These are phyloP conservation scores for Alosa alosa DNA, from an alignment of 2,113 vertebrate species.

Conservation along the genomic window DNA sequence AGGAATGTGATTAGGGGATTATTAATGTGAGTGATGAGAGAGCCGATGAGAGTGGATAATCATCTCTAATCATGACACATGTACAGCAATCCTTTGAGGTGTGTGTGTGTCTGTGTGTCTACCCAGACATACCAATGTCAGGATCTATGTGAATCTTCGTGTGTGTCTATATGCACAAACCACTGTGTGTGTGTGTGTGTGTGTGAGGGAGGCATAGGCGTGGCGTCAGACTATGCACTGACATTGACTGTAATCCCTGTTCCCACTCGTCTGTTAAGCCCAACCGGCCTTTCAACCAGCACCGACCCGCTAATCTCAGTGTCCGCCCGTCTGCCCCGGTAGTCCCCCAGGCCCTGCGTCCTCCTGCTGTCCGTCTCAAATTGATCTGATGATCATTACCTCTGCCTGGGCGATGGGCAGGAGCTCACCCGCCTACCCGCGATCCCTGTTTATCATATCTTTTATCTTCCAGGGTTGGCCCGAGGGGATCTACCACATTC, in stretches of 20 bases:
- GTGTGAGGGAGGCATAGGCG: background rate
- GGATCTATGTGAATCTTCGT: too few species aligned
- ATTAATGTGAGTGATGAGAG: constrained; percentile 13
- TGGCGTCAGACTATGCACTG: background rate
- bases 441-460: background rate
- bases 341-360: background rate
- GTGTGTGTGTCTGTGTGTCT: background rate
- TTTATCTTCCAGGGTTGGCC: background rate
- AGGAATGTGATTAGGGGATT: constrained; percentile 8
- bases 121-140: too few species aligned
- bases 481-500: background rate
- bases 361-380: background rate
- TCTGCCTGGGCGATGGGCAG: background rate
- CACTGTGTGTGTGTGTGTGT: background rate
- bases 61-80: constrained; percentile 15
- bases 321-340: background rate
- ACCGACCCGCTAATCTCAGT: background rate
- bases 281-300: background rate
- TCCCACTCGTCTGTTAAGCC: background rate
- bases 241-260: background rate
- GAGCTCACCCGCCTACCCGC: background rate
- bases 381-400: background rate
- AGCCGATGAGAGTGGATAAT: background rate
- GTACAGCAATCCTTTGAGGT: background rate
- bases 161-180: background rate